phyloP scores from a whole-genome alignment of 2,113 vertebrate species.

The Callorhinus ursinus region DNA sequence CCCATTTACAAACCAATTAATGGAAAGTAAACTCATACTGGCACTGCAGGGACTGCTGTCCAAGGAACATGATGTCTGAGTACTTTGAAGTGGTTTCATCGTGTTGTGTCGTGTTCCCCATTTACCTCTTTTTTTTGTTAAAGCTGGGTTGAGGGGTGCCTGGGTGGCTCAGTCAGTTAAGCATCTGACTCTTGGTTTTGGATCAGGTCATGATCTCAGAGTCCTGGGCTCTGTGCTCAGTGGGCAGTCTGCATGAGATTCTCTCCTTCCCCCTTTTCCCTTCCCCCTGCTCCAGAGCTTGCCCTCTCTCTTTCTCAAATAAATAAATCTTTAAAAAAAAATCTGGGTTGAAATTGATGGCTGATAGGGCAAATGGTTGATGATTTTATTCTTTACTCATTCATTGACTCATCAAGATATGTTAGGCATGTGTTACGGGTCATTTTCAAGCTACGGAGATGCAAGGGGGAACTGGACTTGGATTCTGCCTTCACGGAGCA shows the following conservation, averaged over 20 bases:
- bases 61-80: not conserved
- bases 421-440: not conserved
- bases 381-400: not conserved
- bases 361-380: not conserved
- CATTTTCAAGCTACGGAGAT: not conserved
- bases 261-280: not conserved
- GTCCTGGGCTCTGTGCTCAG: not conserved
- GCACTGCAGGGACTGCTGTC: not conserved
- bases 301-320: not conserved
- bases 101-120: not conserved
- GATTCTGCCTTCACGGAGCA: not conserved
- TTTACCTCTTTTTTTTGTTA: not conserved
- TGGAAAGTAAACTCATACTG: not conserved
- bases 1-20: constrained; percentile 18
- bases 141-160: not conserved
- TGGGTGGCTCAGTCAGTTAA: not conserved
- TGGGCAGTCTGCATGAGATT: not conserved
- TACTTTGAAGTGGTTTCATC: not conserved
- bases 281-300: not conserved
- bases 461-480: not conserved
- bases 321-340: not conserved
- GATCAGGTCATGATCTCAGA: not conserved
- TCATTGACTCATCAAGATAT: not conserved
- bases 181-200: not conserved
- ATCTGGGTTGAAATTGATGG: not conserved